Conservation (phyloP, 2,797 vertebrate species). For the Acipenser transmontanus region DNA sequence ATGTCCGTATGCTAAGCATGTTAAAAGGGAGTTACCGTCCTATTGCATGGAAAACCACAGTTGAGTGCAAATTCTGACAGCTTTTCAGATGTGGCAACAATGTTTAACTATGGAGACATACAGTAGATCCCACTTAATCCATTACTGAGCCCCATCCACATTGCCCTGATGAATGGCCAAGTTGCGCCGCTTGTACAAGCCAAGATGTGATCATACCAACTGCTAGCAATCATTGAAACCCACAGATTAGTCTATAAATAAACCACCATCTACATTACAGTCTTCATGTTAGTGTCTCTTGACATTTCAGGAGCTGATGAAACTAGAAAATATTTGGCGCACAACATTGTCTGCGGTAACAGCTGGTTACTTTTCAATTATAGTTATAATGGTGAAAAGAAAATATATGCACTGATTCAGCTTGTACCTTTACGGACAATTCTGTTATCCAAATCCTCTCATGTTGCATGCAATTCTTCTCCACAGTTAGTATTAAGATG, state of each 20-base stretch:
- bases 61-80: background rate
- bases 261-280: conserved; percentile 10
- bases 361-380: no score
- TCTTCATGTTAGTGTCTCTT: no score
- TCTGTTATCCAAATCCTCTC: no score
- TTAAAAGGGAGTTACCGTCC: background rate
- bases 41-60: background rate
- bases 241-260: conserved; percentile 10
- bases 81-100: conserved; percentile 5
- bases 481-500: no score
- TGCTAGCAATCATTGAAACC: background rate
- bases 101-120: background rate
- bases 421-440: no score
- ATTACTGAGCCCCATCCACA: background rate
- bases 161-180: background rate
- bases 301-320: no score
- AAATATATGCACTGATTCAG: no score
- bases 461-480: no score
- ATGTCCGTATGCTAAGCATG: no score
- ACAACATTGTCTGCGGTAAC: no score
- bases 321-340: no score
- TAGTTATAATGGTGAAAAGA: no score
- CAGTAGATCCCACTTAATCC: background rate
- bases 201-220: background rate
- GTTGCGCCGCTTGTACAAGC: background rate